Percentiles rank a stretch among this genome's conserved stretches.
These are phyloP conservation scores for Acleris cristana DNA, from an alignment of 2,888 invertebrate genomes.

Conservation along the genomic window DNA sequence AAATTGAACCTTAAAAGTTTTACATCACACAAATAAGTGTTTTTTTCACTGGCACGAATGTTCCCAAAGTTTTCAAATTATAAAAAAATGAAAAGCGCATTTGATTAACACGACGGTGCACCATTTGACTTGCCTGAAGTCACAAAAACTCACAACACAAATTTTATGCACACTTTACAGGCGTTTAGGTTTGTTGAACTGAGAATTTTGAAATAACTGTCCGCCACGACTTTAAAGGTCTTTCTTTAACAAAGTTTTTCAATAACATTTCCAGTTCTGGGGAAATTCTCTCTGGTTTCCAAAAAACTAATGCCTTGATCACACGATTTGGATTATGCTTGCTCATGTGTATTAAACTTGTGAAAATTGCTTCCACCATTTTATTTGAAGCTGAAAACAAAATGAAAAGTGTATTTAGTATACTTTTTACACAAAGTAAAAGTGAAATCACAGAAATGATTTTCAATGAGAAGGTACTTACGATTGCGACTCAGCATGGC, in stretches of 20 bases:
- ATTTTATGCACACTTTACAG: background rate
- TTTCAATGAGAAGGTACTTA: conserved; percentile 52
- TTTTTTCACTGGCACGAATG: no score
- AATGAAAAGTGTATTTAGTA: conserved; percentile 26
- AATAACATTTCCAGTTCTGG: conserved; percentile 57
- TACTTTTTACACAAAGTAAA: background rate
- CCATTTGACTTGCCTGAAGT: conserved; percentile 3
- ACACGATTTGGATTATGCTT: conserved; percentile 59
- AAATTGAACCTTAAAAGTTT: no score
- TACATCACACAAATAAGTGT: no score
- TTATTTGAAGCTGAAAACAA: conserved; percentile 59
- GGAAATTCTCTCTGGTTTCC: conserved; percentile 60
- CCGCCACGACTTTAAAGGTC: conserved; percentile 62
- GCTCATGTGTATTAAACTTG: conserved; percentile 65
- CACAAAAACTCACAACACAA: background rate
- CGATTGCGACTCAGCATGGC: conserved; percentile 61
- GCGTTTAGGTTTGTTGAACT: conserved; percentile 20
- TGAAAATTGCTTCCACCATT: conserved; percentile 68
- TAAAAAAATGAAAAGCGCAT: background rate
- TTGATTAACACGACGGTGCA: background rate
- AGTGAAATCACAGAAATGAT: background rate
- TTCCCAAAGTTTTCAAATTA: no score
- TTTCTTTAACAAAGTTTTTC: conserved; percentile 60
- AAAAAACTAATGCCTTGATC: conserved; percentile 56
- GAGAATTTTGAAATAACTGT: conserved; percentile 48